phyloP scores from a whole-genome alignment of 2,113 vertebrate genomes.

The Sorex fumeus region DNA sequence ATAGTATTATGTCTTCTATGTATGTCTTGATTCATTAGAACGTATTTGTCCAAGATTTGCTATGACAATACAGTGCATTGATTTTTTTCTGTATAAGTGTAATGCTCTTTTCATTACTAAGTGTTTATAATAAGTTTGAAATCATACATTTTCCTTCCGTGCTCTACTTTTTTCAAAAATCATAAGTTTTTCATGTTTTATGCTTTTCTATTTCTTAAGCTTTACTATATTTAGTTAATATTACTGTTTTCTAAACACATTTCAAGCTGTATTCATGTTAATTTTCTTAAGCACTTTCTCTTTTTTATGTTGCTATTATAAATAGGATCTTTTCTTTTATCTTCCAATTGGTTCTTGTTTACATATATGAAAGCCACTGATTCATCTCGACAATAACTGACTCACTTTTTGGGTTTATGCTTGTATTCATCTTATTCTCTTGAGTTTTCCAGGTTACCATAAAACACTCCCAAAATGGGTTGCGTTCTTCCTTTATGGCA shows the following conservation, averaged over 20 bases:
- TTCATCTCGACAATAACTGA: background rate
- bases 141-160: background rate
- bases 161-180: background rate
- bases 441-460: background rate
- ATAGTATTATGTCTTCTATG: slow-evolving; percentile 45
- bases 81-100: background rate
- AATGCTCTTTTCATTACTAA: background rate
- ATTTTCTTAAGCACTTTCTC: background rate
- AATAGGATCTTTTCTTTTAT: background rate
- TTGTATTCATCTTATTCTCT: slow-evolving; percentile 16
- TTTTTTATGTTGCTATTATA: background rate
- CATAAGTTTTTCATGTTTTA: background rate
- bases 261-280: background rate
- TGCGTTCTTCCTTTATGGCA: slow-evolving; percentile 26
- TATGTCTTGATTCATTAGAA: slow-evolving; percentile 67
- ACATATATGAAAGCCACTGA: background rate
- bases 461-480: background rate
- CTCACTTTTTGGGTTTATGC: background rate
- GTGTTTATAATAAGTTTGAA: slow-evolving; percentile 4
- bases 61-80: background rate
- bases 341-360: background rate
- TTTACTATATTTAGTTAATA: background rate
- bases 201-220: background rate
- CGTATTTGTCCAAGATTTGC: slow-evolving; percentile 37
- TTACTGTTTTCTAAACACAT: slow-evolving; percentile 1